Evolutionary conservation across 2,113 vertebrate species (phyloP).

Genomic region (Setophaga petechia): DNA sequence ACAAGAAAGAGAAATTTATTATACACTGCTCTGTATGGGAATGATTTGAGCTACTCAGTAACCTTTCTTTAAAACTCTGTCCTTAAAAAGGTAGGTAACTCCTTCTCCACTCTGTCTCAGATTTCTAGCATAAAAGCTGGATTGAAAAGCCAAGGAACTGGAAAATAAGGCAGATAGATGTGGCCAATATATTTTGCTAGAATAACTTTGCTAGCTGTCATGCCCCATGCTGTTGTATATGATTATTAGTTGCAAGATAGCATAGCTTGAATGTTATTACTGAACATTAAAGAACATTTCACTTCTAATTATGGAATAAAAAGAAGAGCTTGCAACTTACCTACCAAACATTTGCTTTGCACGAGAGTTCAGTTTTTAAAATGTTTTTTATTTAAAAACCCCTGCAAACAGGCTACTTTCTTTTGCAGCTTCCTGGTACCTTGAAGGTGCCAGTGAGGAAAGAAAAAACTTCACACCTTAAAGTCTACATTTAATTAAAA

Average conservation of each 20-base stretch:
- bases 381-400: constrained; percentile 56
- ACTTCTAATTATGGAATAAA: constrained; percentile 86
- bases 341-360: constrained; percentile 76
- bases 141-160: constrained; percentile 43
- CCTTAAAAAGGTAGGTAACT: constrained; percentile 60
- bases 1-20: constrained; percentile 42
- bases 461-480: constrained; percentile 24
- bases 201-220: constrained; percentile 71
- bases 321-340: constrained; percentile 80
- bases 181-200: constrained; percentile 47
- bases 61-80: constrained; percentile 42
- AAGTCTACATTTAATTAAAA: constrained; percentile 79
- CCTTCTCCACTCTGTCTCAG: background rate
- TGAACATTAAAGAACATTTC: constrained; percentile 84
- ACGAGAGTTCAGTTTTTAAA: background rate
- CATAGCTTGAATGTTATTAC: constrained; percentile 85
- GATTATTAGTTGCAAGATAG: constrained; percentile 89
- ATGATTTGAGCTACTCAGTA: constrained; percentile 65
- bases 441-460: constrained; percentile 33
- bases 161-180: constrained; percentile 56
- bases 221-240: constrained; percentile 81
- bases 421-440: constrained; percentile 54
- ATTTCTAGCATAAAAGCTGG: constrained; percentile 59
- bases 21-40: constrained; percentile 25
- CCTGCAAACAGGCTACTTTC: constrained; percentile 60